These are phyloP conservation scores for Nymphalis c-album DNA, from an alignment of 2,888 invertebrate genomes.

Conservation along the genomic window DNA sequence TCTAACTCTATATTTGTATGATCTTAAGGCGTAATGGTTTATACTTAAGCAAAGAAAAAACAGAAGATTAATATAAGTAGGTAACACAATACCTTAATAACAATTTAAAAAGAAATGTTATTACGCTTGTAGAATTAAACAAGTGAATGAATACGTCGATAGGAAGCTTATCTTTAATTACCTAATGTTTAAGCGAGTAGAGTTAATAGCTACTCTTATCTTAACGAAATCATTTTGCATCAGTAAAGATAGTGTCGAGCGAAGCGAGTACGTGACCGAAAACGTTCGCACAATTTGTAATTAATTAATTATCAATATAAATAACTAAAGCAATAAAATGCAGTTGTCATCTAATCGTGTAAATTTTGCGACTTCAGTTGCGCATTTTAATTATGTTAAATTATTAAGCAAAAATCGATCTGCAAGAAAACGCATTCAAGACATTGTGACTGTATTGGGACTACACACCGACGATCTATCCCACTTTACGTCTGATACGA, in stretches of 20 bases:
- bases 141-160: conserved; percentile 53
- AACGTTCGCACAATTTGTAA: conserved; percentile 17
- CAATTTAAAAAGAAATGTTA: not conserved
- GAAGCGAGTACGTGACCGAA: conserved; percentile 44
- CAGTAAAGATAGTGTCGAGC: conserved; percentile 51
- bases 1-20: too few relatives aligned
- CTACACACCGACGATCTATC: conserved; percentile 61
- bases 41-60: too few relatives aligned
- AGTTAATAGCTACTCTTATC: conserved; percentile 62
- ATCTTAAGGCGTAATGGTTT: too few relatives aligned
- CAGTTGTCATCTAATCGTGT: conserved; percentile 68
- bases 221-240: conserved; percentile 54
- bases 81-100: not conserved
- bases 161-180: conserved; percentile 56
- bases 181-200: conserved; percentile 44
- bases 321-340: conserved; percentile 47
- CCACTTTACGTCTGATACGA: conserved; percentile 43
- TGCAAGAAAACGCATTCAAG: conserved; percentile 60
- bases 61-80: too few relatives aligned
- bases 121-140: conserved; percentile 4
- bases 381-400: conserved; percentile 70
- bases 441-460: conserved; percentile 67
- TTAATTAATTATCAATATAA: not conserved
- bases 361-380: conserved; percentile 67
- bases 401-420: conserved; percentile 64